A percentile compares a stretch with the other conserved stretches of the same genome.
Conservation (phyloP, 2,888 invertebrate species). For the Eretmocerus hayati region DNA sequence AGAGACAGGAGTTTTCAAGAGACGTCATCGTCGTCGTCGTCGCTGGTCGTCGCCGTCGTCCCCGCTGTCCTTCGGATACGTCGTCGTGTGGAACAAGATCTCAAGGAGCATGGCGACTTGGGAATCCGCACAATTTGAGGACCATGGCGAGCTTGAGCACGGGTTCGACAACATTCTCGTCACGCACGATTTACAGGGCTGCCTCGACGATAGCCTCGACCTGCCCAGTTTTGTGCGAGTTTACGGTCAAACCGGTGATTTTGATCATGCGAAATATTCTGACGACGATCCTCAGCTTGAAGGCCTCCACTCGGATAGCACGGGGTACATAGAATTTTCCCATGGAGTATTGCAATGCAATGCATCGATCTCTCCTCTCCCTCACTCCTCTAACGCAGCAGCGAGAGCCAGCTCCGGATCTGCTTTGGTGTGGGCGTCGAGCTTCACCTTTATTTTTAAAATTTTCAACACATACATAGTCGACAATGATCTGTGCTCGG, state of each 20-base stretch:
- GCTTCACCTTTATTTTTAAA: constrained; percentile 18
- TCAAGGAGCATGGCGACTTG: constrained; percentile 47
- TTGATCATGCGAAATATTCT: constrained; percentile 42
- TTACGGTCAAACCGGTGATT: constrained; percentile 43
- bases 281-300: constrained; percentile 46
- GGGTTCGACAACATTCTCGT: constrained; percentile 48
- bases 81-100: too few species aligned
- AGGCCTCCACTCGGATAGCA: constrained; percentile 48
- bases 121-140: constrained; percentile 36
- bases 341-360: too few species aligned
- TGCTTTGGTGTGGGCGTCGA: too few species aligned
- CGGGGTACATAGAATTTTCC: constrained; percentile 48
- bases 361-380: too few species aligned
- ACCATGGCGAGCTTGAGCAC: constrained; percentile 30
- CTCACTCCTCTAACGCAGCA: too few species aligned
- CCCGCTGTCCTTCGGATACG: too few species aligned
- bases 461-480: constrained; percentile 14
- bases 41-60: too few species aligned
- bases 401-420: too few species aligned
- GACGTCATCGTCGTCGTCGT: too few species aligned
- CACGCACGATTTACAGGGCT: constrained; percentile 52
- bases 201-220: constrained; percentile 49
- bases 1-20: too few species aligned
- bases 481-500: too few species aligned
- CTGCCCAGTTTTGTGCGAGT: constrained; percentile 48